Base-by-base conservation (phyloP, 37 sponge, comb jelly and placozoan genomes). In the Lycopodina hypogea region DNA sequence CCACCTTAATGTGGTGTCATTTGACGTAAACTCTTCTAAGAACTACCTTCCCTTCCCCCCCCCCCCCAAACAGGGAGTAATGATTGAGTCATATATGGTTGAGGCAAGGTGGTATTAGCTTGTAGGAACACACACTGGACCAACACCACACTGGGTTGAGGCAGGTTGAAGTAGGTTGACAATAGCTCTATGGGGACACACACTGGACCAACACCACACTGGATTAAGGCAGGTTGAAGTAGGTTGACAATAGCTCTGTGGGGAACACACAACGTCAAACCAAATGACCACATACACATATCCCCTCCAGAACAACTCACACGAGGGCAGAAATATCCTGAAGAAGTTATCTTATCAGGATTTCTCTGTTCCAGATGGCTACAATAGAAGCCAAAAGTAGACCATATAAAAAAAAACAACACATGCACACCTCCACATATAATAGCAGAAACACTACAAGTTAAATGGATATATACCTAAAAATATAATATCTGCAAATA, bases 271-370 rank as follows among this genome's bases (percentile, higher is more conserved):
- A 26, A 7, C 12, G 55, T 19, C 55, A 53, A 53, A 12, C 4
- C 60, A 17, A 3, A 45, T 45, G 48, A 3, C 3, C 60, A 59
- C 60, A 59, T 6, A 26, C 67, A 66, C 67, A 7, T 30, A 26
- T 28, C 7, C 37, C 4, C 21, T 4, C 26, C 11, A n/a, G 2
- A 66, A n/a, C 19, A 15, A 45, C 84, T 77, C 77, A 93, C 94
- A 78, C 92, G 90, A 34, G 94, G 94, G 71, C 94, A 93, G 57
- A 86, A 83, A 68, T 93, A 93, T 32, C 94, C 94, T 1, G 53
- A 42, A 59, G 76, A 66, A 0, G 80, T 72, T 17, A 89, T 58
- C 17, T 80, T 22, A 1, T 84, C 76, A 1, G 55, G 29, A 23
- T 68, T 65, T 37, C 57, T 45, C 51, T 74, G 60, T 28, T 81